Evolutionary conservation across 2,113 vertebrate genomes (phyloP).

Genomic region (Oreochromis aureus): DNA sequence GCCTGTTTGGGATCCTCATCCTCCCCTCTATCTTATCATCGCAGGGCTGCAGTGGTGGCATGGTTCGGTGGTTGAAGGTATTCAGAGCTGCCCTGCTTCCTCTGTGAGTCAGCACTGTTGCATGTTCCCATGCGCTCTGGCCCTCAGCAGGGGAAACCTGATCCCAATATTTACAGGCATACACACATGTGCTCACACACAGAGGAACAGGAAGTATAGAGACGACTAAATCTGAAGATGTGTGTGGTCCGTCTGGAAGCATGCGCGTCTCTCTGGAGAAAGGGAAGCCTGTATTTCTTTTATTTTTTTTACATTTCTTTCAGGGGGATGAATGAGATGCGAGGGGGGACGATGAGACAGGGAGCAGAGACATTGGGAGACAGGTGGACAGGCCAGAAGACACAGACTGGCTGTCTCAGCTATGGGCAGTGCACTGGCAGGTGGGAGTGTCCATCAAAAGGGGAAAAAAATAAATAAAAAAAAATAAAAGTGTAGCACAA

Average conservation of each 20-base stretch:
- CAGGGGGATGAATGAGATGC: neutral
- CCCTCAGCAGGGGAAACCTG: slow-evolving; percentile 54
- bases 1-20: neutral
- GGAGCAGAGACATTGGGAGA: slow-evolving; percentile 53
- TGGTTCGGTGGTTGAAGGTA: neutral
- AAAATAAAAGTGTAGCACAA: neutral
- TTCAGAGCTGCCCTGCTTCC: slow-evolving; percentile 35
- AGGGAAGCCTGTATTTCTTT: neutral
- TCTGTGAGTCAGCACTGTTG: slow-evolving; percentile 67
- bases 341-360: neutral
- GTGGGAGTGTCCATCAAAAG: slow-evolving; percentile 64
- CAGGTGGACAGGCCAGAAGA: slow-evolving; percentile 64
- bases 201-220: slow-evolving; percentile 50
- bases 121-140: slow-evolving; percentile 59
- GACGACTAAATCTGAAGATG: slow-evolving; percentile 54
- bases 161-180: slow-evolving; percentile 64
- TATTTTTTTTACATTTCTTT: neutral
- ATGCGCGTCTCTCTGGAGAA: slow-evolving; percentile 36
- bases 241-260: slow-evolving; percentile 68
- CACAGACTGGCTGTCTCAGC: slow-evolving; percentile 60
- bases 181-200: slow-evolving; percentile 42
- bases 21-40: neutral
- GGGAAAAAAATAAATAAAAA: rapidly evolving
- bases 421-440: slow-evolving; percentile 36
- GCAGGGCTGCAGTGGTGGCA: neutral